Evolutionary conservation across 92 coral and sea anemone genomes (phyloP), one percentile per base, ranked within the genome.

Genomic region (Muricea muricata): DNA sequence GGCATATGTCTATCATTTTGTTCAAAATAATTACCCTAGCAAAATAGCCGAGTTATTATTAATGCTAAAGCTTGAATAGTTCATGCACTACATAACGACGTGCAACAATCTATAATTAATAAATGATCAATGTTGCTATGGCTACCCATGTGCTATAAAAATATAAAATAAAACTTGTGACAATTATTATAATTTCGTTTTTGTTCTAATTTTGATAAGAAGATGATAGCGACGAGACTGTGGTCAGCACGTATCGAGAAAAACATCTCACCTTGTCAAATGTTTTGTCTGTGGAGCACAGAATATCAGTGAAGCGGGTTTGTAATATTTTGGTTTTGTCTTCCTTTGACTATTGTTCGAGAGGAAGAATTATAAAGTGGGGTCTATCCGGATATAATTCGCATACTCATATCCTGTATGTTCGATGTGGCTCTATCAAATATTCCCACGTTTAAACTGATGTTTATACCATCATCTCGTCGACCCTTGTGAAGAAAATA

Each of bases 331-430:
- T 45, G 50, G 50, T 8, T 52, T 52, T 52, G 60, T 2, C 23
- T 52, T 52, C 24, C 60, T 25, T 48, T 48, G 68, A 12, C 33
- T 8, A 34, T 29, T n/a, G n/a, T n/a, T n/a, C n/a, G 32, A 60
- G 61, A 32, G 25, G 65, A 57, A 39, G 70, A 32, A 52, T 23
- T 1, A 6, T 52, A 0, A 13, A 2, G 60, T 6, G 60, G 21
- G 60, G 60, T 52, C 60, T 52, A 6, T 3, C 42, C 42, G n/a
- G 25, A 57, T 37, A 35, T 39, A n/a, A 39, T 28, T 63, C 1
- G n/a, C n/a, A n/a, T 63, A 63, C 31, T 63, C 37, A 63, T 63
- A 63, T 63, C 70, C 70, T 63, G 70, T 63, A 24, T 28, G 70
- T 63, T 26, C 0, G 15, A 14, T 23, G 20, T 54, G 61, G 61